Evolutionary conservation across 2,113 vertebrate genomes (phyloP).

Genomic region (Cyprinodon tularosa): DNA sequence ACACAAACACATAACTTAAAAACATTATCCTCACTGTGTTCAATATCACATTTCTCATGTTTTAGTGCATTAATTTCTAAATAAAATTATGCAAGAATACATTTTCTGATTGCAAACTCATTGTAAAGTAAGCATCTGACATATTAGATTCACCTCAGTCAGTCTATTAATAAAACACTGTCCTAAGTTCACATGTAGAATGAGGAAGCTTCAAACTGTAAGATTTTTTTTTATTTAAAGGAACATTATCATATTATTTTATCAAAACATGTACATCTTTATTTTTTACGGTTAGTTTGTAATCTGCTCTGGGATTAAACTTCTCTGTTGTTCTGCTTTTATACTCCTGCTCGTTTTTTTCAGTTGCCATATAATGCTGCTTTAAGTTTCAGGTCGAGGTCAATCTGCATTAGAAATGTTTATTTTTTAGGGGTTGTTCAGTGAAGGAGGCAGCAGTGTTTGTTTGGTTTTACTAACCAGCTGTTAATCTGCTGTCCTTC

Average conservation of each 20-base stretch:
- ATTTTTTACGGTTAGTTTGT: not conserved
- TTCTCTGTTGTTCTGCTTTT: not conserved
- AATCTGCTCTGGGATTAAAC: not conserved
- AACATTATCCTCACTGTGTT: too few species aligned
- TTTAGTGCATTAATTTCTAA: too few species aligned
- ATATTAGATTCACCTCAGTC: too few species aligned
- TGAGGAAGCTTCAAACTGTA: conserved; percentile 16
- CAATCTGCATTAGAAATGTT: not conserved
- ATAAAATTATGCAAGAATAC: too few species aligned
- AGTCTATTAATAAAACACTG: not conserved
- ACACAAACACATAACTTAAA: too few species aligned
- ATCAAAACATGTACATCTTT: not conserved
- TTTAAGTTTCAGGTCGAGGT: not conserved
- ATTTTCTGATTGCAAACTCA: too few species aligned
- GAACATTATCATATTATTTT: not conserved
- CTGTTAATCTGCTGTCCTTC: conserved; percentile 47
- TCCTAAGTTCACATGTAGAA: conserved; percentile 18
- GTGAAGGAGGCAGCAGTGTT: not conserved
- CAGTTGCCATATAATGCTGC: not conserved
- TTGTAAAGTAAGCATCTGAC: too few species aligned
- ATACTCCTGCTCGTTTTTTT: not conserved
- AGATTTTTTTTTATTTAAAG: not conserved
- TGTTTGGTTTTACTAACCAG: conserved; percentile 9
- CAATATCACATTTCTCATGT: too few species aligned
- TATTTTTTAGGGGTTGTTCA: fast-evolving